Evolutionary conservation across 2,888 invertebrate genomes (phyloP).

Genomic region (Drosophila mimica): DNA sequence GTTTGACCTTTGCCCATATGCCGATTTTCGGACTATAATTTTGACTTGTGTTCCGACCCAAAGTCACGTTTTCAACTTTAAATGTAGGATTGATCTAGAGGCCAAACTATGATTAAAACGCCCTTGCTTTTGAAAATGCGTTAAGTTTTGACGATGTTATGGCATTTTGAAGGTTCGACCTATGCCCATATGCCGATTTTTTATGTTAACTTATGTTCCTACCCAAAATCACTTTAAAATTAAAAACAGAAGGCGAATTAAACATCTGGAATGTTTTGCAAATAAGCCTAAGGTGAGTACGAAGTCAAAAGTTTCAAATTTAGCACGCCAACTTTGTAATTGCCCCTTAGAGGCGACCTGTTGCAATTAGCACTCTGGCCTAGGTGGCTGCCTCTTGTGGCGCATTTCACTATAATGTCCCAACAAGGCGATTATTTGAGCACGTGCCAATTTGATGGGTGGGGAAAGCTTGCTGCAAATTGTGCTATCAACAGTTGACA

Average conservation of each 20-base stretch:
- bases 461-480: conserved; percentile 1
- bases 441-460: conserved; percentile 29
- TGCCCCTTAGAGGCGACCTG: conserved; percentile 20
- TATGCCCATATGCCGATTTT: too few relatives aligned
- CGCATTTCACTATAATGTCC: conserved; percentile 17
- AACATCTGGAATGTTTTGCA: not conserved
- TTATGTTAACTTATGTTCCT: too few relatives aligned
- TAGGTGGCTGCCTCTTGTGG: conserved; percentile 17
- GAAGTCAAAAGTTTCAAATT: not conserved
- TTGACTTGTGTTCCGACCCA: too few relatives aligned
- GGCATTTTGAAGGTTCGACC: too few relatives aligned
- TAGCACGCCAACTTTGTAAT: conserved; percentile 26
- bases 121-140: too few relatives aligned
- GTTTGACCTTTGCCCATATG: too few relatives aligned
- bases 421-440: conserved; percentile 20
- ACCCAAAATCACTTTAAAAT: not conserved
- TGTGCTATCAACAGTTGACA: conserved; percentile 30
- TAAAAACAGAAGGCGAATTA: not conserved
- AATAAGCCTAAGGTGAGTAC: not conserved
- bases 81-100: too few relatives aligned
- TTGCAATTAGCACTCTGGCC: conserved; percentile 32
- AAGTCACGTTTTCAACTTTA: too few relatives aligned
- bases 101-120: too few relatives aligned
- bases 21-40: too few relatives aligned
- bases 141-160: too few relatives aligned